These are phyloP conservation scores for Clarias laeviceps DNA, from an alignment of 2,797 vertebrate species.

Conservation along the genomic window DNA sequence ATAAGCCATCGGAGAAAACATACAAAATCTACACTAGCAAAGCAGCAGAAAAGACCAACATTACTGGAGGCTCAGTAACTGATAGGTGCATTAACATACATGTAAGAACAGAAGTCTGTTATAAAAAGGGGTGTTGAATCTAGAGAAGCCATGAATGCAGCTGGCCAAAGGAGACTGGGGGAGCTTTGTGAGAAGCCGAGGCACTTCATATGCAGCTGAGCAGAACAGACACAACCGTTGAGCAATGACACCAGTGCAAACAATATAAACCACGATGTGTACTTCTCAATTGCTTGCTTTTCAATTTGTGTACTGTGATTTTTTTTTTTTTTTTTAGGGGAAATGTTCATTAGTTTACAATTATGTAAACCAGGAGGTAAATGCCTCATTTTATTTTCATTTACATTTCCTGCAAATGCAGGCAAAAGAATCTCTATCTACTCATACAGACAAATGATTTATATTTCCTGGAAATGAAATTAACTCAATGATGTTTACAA, in stretches of 20 bases:
- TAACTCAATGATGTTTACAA: background rate
- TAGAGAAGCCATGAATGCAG: slow-evolving; percentile 55
- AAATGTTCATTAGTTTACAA: background rate
- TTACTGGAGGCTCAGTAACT: slow-evolving; percentile 36
- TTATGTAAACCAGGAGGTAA: background rate
- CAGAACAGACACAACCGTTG: slow-evolving; percentile 11
- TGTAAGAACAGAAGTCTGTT: slow-evolving; percentile 62
- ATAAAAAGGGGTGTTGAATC: slow-evolving; percentile 46
- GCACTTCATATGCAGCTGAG: slow-evolving; percentile 48
- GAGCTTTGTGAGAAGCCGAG: slow-evolving; percentile 50
- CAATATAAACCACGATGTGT: background rate
- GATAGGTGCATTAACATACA: slow-evolving; percentile 39
- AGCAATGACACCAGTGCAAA: background rate
- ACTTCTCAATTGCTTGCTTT: background rate
- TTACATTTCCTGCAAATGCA: background rate
- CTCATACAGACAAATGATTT: background rate
- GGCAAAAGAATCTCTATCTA: background rate
- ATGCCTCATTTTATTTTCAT: background rate
- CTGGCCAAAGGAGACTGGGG: slow-evolving; percentile 61
- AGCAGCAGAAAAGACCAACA: slow-evolving; percentile 13
- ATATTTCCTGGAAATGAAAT: background rate
- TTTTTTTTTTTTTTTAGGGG: background rate
- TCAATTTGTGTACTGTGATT: background rate
- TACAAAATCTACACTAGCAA: slow-evolving; percentile 10
- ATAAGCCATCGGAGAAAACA: background rate